Evolutionary conservation across 2,113 vertebrate genomes (phyloP), one percentile per base, ranked within the genome.

Genomic region (Sturnira hondurensis): DNA sequence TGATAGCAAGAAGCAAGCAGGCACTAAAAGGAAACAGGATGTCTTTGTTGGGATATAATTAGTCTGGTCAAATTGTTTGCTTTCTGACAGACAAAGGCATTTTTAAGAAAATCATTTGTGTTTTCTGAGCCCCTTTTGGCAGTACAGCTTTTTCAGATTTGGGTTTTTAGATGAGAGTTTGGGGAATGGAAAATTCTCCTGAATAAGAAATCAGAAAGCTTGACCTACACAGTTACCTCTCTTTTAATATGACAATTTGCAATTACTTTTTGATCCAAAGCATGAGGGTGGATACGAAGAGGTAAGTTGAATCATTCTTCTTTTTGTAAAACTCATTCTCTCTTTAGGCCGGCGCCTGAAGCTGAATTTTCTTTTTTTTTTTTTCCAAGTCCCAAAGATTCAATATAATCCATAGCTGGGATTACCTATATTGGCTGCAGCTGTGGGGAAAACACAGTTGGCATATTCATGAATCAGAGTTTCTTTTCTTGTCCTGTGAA

Each of bases 191-290:
- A 95, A 93, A 85, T 97, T 85, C 89, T 84, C 45, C 52, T 97
- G 94, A 97, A 97, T 97, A 89, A 96, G 93, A 96, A 97, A 97
- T 98, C 96, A 97, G 91, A 81, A 96, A 84, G 84, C 36, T 93
- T 95, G 93, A 94, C 95, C 93, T 61, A 54, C 50, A n/a, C 17
- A 17, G 78, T 67, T 91, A 43, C 83, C 63, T 97, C 24, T 71
- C 89, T 93, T 74, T 85, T 91, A 86, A 93, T 86, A 41, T n/a
- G 78, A 96, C 91, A 84, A 54, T 81, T 91, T 73, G 56, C 95
- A 96, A 95, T 97, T 96, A 92, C 93, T 94, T 96, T 96, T 67
- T 91, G 96, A 93, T 94, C 94, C 5, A 0, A 36, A 76, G 81
- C 24, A 17, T 71, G 90, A 89, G 83, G 70, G 80, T 91, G 96